A percentile compares a stretch with the other conserved stretches of the same genome.
phyloP scores from a whole-genome alignment of 1,140 invertebrate genomes.

The Nautilus pompilius region DNA sequence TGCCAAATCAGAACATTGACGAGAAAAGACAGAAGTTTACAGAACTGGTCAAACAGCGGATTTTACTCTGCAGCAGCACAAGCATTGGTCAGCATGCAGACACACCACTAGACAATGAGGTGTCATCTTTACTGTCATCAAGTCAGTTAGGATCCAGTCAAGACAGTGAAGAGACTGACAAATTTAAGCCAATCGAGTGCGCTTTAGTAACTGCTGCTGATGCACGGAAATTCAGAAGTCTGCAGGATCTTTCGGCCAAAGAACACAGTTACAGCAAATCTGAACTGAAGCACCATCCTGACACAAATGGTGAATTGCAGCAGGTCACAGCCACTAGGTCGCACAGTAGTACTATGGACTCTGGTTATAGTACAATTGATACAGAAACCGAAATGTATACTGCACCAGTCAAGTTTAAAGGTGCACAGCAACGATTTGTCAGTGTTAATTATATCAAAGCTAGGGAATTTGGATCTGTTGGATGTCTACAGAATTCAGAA shows the following conservation, averaged over 20 bases:
- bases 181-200: constrained; percentile 1
- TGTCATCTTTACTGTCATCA: neutral
- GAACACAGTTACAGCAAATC: too few species aligned
- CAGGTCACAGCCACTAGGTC: neutral
- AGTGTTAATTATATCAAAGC: too few species aligned
- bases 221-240: neutral
- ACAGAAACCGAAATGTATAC: neutral
- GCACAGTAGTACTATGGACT: neutral
- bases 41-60: neutral
- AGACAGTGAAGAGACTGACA: neutral
- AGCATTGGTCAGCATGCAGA: neutral
- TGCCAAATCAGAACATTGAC: neutral
- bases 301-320: too few species aligned
- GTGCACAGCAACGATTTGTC: too few species aligned
- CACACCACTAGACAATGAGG: neutral
- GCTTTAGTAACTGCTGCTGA: constrained; percentile 1
- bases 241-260: neutral
- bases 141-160: neutral
- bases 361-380: constrained; percentile 1
- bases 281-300: too few species aligned
- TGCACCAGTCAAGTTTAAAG: neutral
- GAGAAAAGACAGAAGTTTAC: neutral
- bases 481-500: too few species aligned
- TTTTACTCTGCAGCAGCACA: neutral
- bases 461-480: neutral